Evolutionary conservation across 2,797 vertebrate genomes (phyloP).

Genomic region (Pseudotriccus pelzelni): DNA sequence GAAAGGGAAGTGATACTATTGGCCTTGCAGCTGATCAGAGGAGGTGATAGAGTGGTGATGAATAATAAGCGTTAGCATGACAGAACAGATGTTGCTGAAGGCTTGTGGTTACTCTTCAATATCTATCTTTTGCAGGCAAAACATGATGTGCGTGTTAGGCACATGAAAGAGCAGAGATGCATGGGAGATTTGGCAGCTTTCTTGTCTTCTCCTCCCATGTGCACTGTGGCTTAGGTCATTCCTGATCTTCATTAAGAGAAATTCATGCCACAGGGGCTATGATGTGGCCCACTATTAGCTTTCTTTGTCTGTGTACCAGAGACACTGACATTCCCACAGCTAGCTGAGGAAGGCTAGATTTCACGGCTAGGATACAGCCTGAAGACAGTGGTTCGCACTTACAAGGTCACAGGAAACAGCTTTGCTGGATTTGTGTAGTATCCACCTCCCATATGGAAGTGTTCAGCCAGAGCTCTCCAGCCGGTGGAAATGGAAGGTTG

Average conservation of each 20-base stretch:
- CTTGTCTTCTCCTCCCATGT: not conserved
- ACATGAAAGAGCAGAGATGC: not conserved
- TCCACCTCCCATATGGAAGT: not conserved
- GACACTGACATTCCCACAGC: not conserved
- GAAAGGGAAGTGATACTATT: not conserved
- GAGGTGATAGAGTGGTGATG: not conserved
- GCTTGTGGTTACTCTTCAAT: not conserved
- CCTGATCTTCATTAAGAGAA: not conserved
- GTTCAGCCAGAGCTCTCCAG: not conserved
- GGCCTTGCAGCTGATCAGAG: not conserved
- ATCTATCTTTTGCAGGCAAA: not conserved
- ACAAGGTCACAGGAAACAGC: not conserved
- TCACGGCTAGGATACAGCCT: not conserved
- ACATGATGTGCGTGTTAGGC: rapidly evolving
- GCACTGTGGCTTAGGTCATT: rapidly evolving
- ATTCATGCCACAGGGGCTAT: not conserved
- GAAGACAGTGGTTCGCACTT: not conserved
- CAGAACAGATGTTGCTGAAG: constrained; percentile 25
- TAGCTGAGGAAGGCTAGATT: not conserved
- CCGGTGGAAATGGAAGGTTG: not conserved
- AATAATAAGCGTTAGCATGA: not conserved
- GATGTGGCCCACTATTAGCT: not conserved
- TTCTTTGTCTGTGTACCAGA: not conserved
- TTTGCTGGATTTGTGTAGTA: not conserved
- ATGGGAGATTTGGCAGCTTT: not conserved